Evolutionary conservation across 2,113 vertebrate genomes (phyloP), one percentile per base, ranked within the genome.

Genomic region (Malaclemys terrapin): DNA sequence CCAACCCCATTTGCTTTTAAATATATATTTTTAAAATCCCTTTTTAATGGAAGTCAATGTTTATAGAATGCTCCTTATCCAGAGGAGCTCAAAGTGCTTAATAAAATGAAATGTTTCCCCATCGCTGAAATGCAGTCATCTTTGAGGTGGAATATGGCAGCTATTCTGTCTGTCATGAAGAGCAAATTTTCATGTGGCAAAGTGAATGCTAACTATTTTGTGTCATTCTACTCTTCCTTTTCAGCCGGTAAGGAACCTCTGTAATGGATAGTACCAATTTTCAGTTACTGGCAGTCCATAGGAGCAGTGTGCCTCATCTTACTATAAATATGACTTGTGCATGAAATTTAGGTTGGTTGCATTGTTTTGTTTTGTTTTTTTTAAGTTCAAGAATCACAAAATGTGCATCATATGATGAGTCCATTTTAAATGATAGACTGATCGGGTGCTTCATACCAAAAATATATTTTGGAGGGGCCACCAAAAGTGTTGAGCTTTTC

Each of bases 361-460:
- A 69, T n/a, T n/a, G 9, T 38, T 38, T 38, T 38, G 38, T 38
- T 38, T 93, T 96, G 91, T 69, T 72, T 17, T 12, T 27, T 42
- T 78, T 4, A 42, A 10, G 75, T 78, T 94, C 84, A 80, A 52
- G 90, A 59, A 88, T 82, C 25, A 87, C 69, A 81, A 45, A 88
- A 91, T 82, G 78, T 91, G 29, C 47, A 59, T 9, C 59, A 93
- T 75, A 47, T 38, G 87, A 91, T 94, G 78, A 84, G 85, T 87
- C 89, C 93, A 93, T 80, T 78, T 87, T 82, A 84, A n/a, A 69
- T 72, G n/a, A n/a, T 35, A 69, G 35, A 38, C 17, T 78, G 89
- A 90, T 84, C 0, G 0, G 38, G 85, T 80, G 78, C 24, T 78
- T 78, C 75, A 78, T 8, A 93, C 78, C 19, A 50, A 84, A 76